phyloP scores from a whole-genome alignment of 2,113 vertebrate genomes.

The Nerophis lumbriciformis region DNA sequence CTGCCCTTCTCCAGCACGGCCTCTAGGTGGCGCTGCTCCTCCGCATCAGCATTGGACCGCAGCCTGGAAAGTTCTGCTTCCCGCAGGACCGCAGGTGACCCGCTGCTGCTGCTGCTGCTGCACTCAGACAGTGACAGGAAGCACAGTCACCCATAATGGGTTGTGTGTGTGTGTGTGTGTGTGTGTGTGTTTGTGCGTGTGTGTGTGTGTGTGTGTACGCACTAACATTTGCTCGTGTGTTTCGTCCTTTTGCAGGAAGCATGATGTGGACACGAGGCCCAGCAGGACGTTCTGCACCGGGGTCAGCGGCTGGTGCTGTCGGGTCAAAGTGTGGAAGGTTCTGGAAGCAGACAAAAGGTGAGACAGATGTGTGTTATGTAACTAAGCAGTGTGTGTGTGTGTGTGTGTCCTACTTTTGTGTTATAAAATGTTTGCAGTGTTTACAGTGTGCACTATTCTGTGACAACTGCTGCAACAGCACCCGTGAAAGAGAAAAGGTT shows the following conservation, averaged over 20 bases:
- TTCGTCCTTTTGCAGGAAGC: conserved; percentile 60
- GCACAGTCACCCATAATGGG: background rate
- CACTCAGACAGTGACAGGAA: background rate
- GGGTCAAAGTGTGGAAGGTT: conserved; percentile 56
- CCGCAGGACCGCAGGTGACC: conserved; percentile 11
- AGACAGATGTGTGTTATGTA: conserved; percentile 18
- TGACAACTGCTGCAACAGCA: no score
- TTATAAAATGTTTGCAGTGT: conserved; percentile 12
- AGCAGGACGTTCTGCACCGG: conserved; percentile 47
- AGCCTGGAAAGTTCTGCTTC: conserved; percentile 21
- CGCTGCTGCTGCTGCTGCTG: conserved; percentile 32
- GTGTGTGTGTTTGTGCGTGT: background rate
- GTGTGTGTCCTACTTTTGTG: conserved; percentile 10
- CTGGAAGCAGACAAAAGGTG: conserved; percentile 11
- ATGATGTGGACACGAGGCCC: conserved; percentile 55
- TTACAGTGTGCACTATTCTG: background rate
- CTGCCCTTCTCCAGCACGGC: conserved; percentile 27
- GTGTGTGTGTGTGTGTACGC: background rate
- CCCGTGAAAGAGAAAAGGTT: no score
- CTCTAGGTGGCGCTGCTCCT: conserved; percentile 49
- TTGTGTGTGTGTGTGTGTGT: background rate
- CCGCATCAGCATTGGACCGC: conserved; percentile 12
- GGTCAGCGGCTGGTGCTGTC: conserved; percentile 45
- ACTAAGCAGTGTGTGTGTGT: background rate
- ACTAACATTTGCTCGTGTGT: conserved; percentile 41